Conservation (phyloP, 2,888 invertebrate species). For the Podabrus alpinus region DNA sequence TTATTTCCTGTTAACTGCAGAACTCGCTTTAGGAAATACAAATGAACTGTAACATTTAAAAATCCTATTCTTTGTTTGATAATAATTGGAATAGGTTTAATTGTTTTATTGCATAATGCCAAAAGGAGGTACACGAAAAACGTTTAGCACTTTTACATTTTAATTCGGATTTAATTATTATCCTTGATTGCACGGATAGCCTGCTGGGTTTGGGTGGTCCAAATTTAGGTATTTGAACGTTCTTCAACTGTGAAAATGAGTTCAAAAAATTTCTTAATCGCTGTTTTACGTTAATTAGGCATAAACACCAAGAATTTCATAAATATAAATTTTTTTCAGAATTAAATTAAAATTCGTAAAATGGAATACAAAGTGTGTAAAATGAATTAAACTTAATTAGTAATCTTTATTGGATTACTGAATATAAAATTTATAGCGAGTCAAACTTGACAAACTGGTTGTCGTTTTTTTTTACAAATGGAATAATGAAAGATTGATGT, state of each 20-base stretch:
- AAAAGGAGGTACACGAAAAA: not conserved
- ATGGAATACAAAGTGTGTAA: no score
- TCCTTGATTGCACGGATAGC: not conserved
- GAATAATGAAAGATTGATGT: not conserved
- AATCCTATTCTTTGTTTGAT: not conserved
- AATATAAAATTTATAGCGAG: not conserved
- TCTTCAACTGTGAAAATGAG: not conserved
- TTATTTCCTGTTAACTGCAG: conserved; percentile 8
- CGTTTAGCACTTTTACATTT: not conserved
- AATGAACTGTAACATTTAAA: not conserved
- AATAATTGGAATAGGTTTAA: not conserved
- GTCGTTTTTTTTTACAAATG: not conserved
- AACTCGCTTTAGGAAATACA: conserved; percentile 3
- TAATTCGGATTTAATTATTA: not conserved
- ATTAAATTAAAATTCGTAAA: no score
- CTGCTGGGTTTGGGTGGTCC: not conserved
- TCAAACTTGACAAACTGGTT: not conserved
- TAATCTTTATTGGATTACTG: not conserved
- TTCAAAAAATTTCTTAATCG: not conserved
- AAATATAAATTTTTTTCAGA: no score
- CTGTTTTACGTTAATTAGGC: not conserved
- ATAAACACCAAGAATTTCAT: no score
- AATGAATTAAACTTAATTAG: no score
- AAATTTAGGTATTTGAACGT: not conserved
- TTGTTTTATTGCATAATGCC: not conserved